Base-by-base conservation (phyloP, 2,888 invertebrate species). In the Calliphora vomitoria region DNA sequence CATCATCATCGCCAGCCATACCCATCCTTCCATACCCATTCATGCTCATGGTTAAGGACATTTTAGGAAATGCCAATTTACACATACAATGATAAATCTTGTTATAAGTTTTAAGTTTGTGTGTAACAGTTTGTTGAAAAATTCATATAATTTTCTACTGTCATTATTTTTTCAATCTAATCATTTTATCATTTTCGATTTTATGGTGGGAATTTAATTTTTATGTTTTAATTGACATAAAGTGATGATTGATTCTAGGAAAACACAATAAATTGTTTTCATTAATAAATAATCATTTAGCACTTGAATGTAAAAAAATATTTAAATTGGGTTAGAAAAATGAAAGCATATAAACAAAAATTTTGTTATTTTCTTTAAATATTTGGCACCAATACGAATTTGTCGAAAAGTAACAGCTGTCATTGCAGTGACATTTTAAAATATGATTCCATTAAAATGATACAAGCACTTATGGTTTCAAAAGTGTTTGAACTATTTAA, bases 1-100 rank as follows among this genome's bases (percentile, higher is more conserved):
- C 25, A 60, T 50, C 53, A 55, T 13, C 53, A 62, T 18, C 72
- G 47, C 10, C 60, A 50, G 0, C 20, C 44, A 55, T 66, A 0
- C 0, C 3, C 60, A 8, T 6, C 64, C 10, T 25, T 8, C 25
- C 25, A 38, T 44, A 5, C 41, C 8, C 13, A 25, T 25, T 3
- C 25, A 55, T 60, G 60, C 58, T 72, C 72, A 84, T 66, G 66
- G 78, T 69, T 72, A 74, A 84, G 84, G 79, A 66, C 83, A 76
- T 83, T 66, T 83, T 71, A 20, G 83, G 83, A 83, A 87, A 87
- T 87, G 80, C 76, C 83, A 83, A 83, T 83, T 87, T 53, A 25
- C 71, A 72, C 58, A 74, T 44, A 69, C 60, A 25, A 64, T 31
- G 20, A 72, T 13, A n/a, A 6, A 60, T 50, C 20, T 41, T 20